Evolutionary conservation across 2,888 invertebrate species (phyloP).

Genomic region (Ditylenchus weischeri): DNA sequence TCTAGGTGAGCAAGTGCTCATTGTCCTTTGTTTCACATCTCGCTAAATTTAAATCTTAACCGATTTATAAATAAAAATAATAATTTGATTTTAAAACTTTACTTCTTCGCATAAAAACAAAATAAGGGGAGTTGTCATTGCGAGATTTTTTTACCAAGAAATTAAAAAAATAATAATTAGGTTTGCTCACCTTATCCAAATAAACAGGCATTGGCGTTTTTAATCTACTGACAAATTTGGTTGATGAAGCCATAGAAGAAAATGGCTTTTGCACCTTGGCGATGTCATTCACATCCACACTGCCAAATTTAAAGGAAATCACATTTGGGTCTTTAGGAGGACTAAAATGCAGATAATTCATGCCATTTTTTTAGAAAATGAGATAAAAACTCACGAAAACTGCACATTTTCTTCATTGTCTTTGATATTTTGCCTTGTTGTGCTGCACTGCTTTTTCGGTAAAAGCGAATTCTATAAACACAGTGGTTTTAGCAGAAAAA

Average conservation of each 20-base stretch:
- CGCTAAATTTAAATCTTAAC: background rate
- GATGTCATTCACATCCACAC: slow-evolving; percentile 4
- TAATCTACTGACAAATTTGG: background rate
- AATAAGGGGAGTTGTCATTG: too few species aligned
- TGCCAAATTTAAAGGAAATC: slow-evolving; percentile 16
- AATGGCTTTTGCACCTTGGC: slow-evolving; percentile 15
- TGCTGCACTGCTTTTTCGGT: too few species aligned
- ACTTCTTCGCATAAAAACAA: too few species aligned
- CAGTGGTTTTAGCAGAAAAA: too few species aligned
- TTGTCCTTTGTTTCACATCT: slow-evolving; percentile 7
- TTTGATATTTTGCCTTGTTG: too few species aligned
- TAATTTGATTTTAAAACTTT: too few species aligned
- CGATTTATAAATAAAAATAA: too few species aligned
- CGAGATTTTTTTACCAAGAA: too few species aligned
- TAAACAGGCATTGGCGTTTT: background rate
- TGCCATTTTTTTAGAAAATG: background rate
- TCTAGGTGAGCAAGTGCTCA: background rate
- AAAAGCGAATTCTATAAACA: too few species aligned
- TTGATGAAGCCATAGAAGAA: background rate
- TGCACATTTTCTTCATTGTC: too few species aligned
- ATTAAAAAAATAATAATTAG: too few species aligned
- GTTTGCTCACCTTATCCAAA: background rate
- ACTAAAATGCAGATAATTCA: background rate
- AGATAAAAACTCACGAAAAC: background rate
- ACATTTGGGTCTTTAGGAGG: slow-evolving; percentile 9